Conservation (phyloP, 2,888 invertebrate genomes). For the Nemotelus nigrinus region DNA sequence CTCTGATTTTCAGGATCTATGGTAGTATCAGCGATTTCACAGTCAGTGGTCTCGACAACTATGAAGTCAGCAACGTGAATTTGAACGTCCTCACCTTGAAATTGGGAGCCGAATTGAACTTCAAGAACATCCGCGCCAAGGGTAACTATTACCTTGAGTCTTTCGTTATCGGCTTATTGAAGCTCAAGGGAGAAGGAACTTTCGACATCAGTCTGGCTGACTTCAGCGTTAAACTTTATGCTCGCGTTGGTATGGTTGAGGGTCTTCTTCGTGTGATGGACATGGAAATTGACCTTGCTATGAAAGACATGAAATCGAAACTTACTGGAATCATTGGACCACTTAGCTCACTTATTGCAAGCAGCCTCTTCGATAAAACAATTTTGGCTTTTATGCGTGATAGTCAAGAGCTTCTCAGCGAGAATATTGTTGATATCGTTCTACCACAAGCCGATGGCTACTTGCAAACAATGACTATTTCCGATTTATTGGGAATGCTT, state of each 20-base stretch:
- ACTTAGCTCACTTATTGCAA: conserved; percentile 24
- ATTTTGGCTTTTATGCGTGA: conserved; percentile 1
- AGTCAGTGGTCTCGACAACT: conserved; percentile 56
- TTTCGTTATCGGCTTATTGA: conserved; percentile 40
- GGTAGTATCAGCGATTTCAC: not conserved
- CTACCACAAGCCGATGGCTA: conserved; percentile 5
- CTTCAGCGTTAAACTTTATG: conserved; percentile 39
- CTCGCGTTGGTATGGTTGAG: conserved; percentile 43
- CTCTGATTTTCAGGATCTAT: conserved; percentile 18
- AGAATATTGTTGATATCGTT: conserved; percentile 14
- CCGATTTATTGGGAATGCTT: conserved; percentile 37
- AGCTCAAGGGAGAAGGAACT: conserved; percentile 44
- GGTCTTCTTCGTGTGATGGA: conserved; percentile 39
- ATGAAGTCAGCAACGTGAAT: conserved; percentile 56
- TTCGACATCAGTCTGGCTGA: conserved; percentile 44
- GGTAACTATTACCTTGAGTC: conserved; percentile 56
- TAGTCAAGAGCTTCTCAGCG: conserved; percentile 6
- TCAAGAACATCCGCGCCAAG: conserved; percentile 54
- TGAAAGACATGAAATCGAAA: conserved; percentile 58
- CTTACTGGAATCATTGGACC: conserved; percentile 56
- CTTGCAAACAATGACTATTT: conserved; percentile 30
- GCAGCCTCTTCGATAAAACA: conserved; percentile 38
- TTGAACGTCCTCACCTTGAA: conserved; percentile 56
- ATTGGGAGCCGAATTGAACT: conserved; percentile 57
- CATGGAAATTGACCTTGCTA: conserved; percentile 55